Evolutionary conservation across 2,888 invertebrate genomes (phyloP).

Genomic region (Apotomis betuletana): DNA sequence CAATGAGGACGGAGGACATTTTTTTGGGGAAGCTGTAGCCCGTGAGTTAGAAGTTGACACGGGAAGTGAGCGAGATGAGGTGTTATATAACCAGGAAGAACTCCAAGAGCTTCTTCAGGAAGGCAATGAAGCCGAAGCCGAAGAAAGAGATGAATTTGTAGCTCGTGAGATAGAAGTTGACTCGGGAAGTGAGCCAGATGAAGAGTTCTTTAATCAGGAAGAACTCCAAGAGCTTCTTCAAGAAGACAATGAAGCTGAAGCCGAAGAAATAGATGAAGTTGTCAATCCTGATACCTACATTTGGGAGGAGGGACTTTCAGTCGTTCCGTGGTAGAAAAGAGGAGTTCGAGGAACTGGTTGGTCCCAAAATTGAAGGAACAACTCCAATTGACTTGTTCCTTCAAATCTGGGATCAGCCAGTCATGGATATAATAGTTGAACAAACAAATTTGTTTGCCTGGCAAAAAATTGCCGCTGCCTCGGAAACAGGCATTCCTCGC

Average conservation of each 20-base stretch:
- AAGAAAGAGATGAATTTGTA: neutral
- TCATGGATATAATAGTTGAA: constrained; percentile 22
- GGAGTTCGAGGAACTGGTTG: constrained; percentile 27
- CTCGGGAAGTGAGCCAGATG: constrained; percentile 34
- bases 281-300: neutral
- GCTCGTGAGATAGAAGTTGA: constrained; percentile 28
- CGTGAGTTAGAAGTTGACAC: constrained; percentile 32
- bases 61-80: constrained; percentile 33
- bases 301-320: constrained; percentile 16
- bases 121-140: constrained; percentile 3
- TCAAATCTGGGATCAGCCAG: constrained; percentile 33
- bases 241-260: constrained; percentile 12
- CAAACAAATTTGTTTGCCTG: constrained; percentile 27
- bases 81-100: constrained; percentile 17
- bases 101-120: constrained; percentile 27
- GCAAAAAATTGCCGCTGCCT: constrained; percentile 22
- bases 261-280: neutral
- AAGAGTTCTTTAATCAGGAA: constrained; percentile 24
- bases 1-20: constrained; percentile 19
- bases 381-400: constrained; percentile 32
- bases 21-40: constrained; percentile 33
- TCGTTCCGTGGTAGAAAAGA: constrained; percentile 9
- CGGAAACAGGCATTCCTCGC: neutral
- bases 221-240: constrained; percentile 25
- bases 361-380: constrained; percentile 36